Evolutionary conservation across 2,888 invertebrate species (phyloP), one percentile per base, ranked within the genome.

Genomic region (Halocaridina rubra): DNA sequence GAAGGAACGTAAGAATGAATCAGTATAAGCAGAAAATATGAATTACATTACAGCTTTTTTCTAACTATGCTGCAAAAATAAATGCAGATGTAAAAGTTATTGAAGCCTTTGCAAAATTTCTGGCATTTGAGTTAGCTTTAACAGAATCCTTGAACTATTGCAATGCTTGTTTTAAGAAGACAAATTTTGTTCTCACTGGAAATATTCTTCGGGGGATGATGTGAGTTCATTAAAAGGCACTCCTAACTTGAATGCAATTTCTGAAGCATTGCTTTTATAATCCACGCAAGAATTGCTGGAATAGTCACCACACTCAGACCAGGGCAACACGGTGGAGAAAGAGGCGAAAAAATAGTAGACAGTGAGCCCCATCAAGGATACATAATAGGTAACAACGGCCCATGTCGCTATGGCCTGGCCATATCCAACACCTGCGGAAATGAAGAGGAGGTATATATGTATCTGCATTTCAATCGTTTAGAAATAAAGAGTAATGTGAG

Each of bases 371-470:
- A 96, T 93, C 75, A 96, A 91, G 0, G 94, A 94, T 77, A 94
- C 94, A 90, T 96, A 96, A 90, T 96, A 96, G 0, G 95, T 94
- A 1, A 95, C 92, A 16, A 96, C 94, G 89, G 93, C 94, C 24
- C 90, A 90, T 10, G 91, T 91, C 1, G 91, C 91, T 13, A 92
- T 89, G 1, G 91, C 90, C 85, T 92, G 92, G 2, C 92, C 92
- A 84, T 91, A 92, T 16, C 92, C 92, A 32, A 93, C 89, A 57
- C 91, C 91, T 89, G 86, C 1, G 81, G 53, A 86, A 53, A 39
- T n/a, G 30, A 19, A 0, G 29, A 46, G 19, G 13, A 19, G 13
- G n/a, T 19, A 24, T 7, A 13, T 8, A 22, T 8, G 7, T 7
- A 2, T 19, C 0, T 19, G 39, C 3, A 29, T 16, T 19, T 19